A percentile compares a stretch with the other conserved stretches of the same genome.
phyloP scores from a whole-genome alignment of 2,888 invertebrate genomes.

The Gastracanthus pulcherrimus region DNA sequence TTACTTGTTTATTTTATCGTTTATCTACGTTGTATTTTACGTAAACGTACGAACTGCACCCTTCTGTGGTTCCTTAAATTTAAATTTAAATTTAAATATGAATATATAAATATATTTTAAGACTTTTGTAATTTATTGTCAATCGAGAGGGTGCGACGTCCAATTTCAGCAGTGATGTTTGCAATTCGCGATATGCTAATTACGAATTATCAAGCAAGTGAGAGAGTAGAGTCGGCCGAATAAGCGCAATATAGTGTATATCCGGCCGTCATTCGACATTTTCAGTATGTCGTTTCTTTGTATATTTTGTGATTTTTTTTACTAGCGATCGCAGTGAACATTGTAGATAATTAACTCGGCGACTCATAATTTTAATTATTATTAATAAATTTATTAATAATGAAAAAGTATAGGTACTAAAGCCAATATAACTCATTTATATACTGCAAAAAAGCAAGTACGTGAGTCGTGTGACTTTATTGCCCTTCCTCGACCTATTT shows the following conservation, averaged over 20 bases:
- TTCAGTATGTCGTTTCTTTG: slow-evolving; percentile 67
- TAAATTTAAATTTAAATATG: slow-evolving; percentile 41
- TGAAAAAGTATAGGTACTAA: slow-evolving; percentile 71
- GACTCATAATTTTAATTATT: slow-evolving; percentile 71
- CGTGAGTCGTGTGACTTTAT: slow-evolving; percentile 48
- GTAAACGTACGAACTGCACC: slow-evolving; percentile 20
- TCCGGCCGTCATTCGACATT: slow-evolving; percentile 41
- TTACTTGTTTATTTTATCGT: slow-evolving; percentile 52
- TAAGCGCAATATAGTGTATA: background rate
- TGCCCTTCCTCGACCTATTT: slow-evolving; percentile 53
- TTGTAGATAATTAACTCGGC: slow-evolving; percentile 76
- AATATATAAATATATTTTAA: slow-evolving; percentile 55
- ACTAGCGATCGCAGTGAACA: slow-evolving; percentile 69
- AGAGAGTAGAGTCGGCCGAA: slow-evolving; percentile 26
- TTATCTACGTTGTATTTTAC: slow-evolving; percentile 57
- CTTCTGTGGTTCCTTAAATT: slow-evolving; percentile 28
- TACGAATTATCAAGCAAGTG: slow-evolving; percentile 39
- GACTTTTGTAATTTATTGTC: slow-evolving; percentile 57
- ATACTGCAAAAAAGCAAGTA: slow-evolving; percentile 50
- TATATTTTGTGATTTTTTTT: slow-evolving; percentile 78
- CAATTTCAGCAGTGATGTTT: slow-evolving; percentile 29
- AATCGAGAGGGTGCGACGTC: slow-evolving; percentile 40
- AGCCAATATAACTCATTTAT: slow-evolving; percentile 66
- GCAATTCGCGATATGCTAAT: slow-evolving; percentile 25
- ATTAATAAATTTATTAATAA: slow-evolving; percentile 66